Conservation (phyloP, 2,113 vertebrate genomes). For the Pedetes capensis region DNA sequence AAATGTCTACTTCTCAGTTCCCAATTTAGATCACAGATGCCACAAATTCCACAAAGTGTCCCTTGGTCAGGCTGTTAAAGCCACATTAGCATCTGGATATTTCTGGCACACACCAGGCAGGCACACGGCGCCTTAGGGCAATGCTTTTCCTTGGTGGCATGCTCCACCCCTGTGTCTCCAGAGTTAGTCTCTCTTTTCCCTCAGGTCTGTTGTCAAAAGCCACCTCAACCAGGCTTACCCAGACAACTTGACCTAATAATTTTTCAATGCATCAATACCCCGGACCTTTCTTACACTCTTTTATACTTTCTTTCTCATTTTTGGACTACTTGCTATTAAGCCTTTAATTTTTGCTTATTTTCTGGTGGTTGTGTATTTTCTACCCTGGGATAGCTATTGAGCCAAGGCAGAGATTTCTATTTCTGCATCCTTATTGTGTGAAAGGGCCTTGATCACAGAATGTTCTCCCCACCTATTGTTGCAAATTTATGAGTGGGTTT, state of each 20-base stretch:
- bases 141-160: not conserved
- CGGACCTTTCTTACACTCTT: not conserved
- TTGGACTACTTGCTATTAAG: not conserved
- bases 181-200: not conserved
- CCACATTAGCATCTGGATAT: not conserved
- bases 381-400: not conserved
- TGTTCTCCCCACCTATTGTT: not conserved
- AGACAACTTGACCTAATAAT: not conserved
- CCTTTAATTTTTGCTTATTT: not conserved
- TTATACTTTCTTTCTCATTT: not conserved
- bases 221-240: not conserved
- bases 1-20: not conserved
- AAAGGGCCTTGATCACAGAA: not conserved
- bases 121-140: not conserved
- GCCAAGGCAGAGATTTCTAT: not conserved
- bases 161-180: too few relatives aligned
- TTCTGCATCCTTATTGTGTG: not conserved
- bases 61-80: rapidly evolving
- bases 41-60: too few relatives aligned
- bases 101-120: not conserved
- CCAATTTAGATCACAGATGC: not conserved
- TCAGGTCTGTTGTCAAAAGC: not conserved
- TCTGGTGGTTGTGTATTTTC: not conserved
- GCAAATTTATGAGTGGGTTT: not conserved
- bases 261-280: not conserved